Conservation (phyloP, 2,888 invertebrate genomes). For the Luffia ferchaultella region DNA sequence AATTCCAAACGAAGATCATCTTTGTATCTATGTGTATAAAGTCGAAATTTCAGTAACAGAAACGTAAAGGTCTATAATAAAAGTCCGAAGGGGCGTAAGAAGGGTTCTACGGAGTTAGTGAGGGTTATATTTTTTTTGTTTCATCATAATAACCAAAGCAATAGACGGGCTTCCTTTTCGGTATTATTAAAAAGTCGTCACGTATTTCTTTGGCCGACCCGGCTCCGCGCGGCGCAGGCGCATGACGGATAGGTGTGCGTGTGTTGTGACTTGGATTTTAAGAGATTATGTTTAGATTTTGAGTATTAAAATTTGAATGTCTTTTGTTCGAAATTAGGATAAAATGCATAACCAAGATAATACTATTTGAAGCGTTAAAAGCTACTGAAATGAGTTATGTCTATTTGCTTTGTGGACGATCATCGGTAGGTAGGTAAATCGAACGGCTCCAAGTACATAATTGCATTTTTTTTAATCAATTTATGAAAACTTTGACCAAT, state of each 20-base stretch:
- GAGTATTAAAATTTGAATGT: neutral
- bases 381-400: no score
- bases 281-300: neutral
- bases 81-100: conserved; percentile 42
- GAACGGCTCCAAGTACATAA: no score
- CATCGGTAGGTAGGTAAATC: no score
- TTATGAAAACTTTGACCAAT: no score
- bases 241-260: neutral
- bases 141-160: conserved; percentile 19
- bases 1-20: conserved; percentile 16
- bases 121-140: conserved; percentile 23
- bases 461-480: no score
- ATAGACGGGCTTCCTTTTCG: conserved; percentile 24
- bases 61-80: conserved; percentile 29
- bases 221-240: neutral
- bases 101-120: conserved; percentile 3
- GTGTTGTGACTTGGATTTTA: neutral
- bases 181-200: conserved; percentile 65
- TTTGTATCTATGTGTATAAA: conserved; percentile 3
- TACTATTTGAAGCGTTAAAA: no score
- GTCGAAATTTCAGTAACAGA: neutral
- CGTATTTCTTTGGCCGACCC: conserved; percentile 19
- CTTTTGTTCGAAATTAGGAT: conserved; percentile 1
- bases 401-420: no score
- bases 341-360: neutral